Evolutionary conservation across 2,113 vertebrate species (phyloP), one percentile per base, ranked within the genome.

Genomic region (Caranx ignobilis): DNA sequence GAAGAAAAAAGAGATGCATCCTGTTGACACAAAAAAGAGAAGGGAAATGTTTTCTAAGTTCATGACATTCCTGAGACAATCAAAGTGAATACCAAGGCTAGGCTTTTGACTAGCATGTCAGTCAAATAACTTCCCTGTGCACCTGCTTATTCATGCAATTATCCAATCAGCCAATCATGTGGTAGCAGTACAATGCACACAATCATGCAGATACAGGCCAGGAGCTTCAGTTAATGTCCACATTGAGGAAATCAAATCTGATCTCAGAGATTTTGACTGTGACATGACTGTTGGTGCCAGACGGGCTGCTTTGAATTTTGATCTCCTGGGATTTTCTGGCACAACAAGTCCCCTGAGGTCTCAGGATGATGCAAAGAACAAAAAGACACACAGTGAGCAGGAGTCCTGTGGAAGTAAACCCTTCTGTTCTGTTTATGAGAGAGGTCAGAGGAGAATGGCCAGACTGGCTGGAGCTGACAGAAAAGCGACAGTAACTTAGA

Each of bases 41-140:
- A 67, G 63, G 55, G 70, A 26, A 26, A 5, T 41, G 71, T 57
- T 72, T 84, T 2, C 32, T 41, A 52, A 10, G 12, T 75, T 76
- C 52, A 43, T 74, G 79, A 88, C 73, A 76, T 75, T 75, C 62
- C 6, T 26, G 35, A 72, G 66, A 88, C 63, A 66, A 72, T 56
- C 32, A 82, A 62, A 80, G 55, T 65, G 6, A 79, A 73, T 48
- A 32, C 34, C n/a, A n/a, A 66, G 67, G 73, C 32, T 48, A 66
- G 67, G 73, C 32, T 48, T 80, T 64, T 63, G 31, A 64, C 64
- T 43, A 11, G 37, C 43, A 71, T 54, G 61, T n/a, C 41, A 15
- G 73, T 74, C 32, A 18, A 19, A 70, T 64, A 31, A 26, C n/a
- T 55, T 55, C 11, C 11, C 19, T 26, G n/a, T 11, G 11, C 35